Conservation (phyloP, 2,797 vertebrate genomes). For the Mastacembelus armatus region DNA sequence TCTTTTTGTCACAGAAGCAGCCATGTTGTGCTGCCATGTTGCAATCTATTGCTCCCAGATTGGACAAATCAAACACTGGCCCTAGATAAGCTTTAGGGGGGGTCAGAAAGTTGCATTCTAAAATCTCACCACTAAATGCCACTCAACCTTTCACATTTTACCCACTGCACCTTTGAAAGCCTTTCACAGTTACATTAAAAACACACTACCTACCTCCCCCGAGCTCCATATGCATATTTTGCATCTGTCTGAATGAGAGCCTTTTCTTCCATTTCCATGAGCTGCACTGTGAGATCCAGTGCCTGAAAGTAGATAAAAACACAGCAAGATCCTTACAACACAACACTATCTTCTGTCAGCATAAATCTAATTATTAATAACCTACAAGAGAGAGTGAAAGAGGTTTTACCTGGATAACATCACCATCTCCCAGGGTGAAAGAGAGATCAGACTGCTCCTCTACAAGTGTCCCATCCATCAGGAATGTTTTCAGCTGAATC, state of each 20-base stretch:
- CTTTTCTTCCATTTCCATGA: constrained; percentile 91
- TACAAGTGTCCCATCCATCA: constrained; percentile 84
- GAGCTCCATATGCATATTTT: constrained; percentile 91
- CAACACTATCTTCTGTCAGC: neutral
- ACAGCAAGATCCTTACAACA: neutral
- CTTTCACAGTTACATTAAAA: neutral
- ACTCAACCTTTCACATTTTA: too few species aligned
- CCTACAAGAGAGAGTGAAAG: neutral
- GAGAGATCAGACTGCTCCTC: constrained; percentile 83
- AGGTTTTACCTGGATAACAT: constrained; percentile 91
- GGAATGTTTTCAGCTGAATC: constrained; percentile 83
- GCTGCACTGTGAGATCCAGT: constrained; percentile 91
- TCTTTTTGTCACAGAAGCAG: too few species aligned
- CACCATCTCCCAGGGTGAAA: constrained; percentile 94
- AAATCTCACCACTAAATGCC: too few species aligned
- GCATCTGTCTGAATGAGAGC: constrained; percentile 88
- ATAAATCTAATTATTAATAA: neutral
- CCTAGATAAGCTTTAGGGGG: too few species aligned
- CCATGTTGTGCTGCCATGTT: too few species aligned
- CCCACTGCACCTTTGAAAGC: too few species aligned
- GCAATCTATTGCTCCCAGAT: too few species aligned
- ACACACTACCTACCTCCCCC: constrained; percentile 87
- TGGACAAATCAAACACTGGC: too few species aligned
- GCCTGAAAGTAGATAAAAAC: constrained; percentile 79
- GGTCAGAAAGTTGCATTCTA: too few species aligned